phyloP scores from a whole-genome alignment of 2,888 invertebrate species.

The Torymus aiolomorphi region DNA sequence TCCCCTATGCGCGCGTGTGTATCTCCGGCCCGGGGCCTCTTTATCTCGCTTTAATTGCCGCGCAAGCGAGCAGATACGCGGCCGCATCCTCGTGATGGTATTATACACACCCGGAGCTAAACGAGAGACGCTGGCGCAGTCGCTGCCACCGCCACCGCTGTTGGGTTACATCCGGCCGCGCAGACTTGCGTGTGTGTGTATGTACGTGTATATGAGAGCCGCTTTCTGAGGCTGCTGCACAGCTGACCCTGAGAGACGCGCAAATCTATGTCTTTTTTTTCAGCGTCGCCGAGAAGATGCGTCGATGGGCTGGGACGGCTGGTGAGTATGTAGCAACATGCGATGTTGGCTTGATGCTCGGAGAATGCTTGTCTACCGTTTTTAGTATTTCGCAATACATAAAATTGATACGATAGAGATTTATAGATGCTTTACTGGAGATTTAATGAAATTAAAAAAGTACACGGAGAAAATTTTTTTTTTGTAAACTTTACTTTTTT shows the following conservation, averaged over 20 bases:
- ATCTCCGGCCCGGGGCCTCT: neutral
- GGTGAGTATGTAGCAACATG: too few relatives aligned
- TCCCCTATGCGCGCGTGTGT: constrained; percentile 23
- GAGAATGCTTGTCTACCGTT: too few relatives aligned
- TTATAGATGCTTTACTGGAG: too few relatives aligned
- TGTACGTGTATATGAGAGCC: constrained; percentile 1
- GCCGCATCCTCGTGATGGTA: constrained; percentile 1
- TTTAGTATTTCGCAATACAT: too few relatives aligned
- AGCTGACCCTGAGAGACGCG: constrained; percentile 25
- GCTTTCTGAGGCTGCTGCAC: neutral
- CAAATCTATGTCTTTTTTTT: too few relatives aligned
- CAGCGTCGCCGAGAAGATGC: too few relatives aligned
- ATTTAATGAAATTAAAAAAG: too few relatives aligned
- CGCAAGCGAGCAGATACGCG: constrained; percentile 39
- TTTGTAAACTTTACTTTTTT: too few relatives aligned
- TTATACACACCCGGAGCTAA: neutral
- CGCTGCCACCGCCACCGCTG: constrained; percentile 20
- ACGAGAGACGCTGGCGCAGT: constrained; percentile 12
- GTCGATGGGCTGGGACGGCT: too few relatives aligned
- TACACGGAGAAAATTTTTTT: too few relatives aligned
- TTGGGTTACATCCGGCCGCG: constrained; percentile 34
- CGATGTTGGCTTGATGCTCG: too few relatives aligned
- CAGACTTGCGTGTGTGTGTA: neutral
- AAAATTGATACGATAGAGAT: too few relatives aligned
- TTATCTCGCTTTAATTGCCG: constrained; percentile 60